A percentile compares a stretch with the other conserved stretches of the same genome.
Evolutionary conservation across 2,113 vertebrate species (phyloP).

Genomic region (Helogale parvula): DNA sequence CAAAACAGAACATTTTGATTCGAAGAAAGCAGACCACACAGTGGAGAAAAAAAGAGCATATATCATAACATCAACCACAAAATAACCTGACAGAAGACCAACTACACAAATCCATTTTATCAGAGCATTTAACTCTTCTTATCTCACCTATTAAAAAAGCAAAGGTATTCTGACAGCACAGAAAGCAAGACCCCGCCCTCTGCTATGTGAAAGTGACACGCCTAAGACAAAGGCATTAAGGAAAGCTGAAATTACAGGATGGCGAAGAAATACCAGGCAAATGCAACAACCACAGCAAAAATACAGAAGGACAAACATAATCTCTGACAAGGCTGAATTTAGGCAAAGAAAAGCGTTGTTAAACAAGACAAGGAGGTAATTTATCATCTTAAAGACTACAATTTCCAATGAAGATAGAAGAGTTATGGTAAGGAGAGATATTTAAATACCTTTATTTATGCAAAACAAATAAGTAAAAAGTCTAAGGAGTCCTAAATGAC

Average conservation of each 20-base stretch:
- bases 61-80: not conserved
- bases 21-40: not conserved
- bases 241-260: not conserved
- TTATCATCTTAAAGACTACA: not conserved
- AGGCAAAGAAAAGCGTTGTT: not conserved
- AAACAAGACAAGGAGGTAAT: not conserved
- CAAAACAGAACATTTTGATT: not conserved
- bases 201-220: not conserved
- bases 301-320: not conserved
- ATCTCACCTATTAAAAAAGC: not conserved
- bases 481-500: not conserved
- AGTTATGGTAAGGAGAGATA: not conserved
- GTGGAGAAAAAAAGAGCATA: not conserved
- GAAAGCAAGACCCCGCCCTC: not conserved
- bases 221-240: not conserved
- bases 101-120: not conserved
- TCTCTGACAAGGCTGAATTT: not conserved
- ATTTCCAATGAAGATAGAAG: not conserved
- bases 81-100: not conserved
- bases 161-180: not conserved
- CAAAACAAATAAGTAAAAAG: not conserved
- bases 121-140: not conserved
- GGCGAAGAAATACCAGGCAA: not conserved
- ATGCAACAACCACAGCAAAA: not conserved
- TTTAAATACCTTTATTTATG: not conserved